phyloP scores from a whole-genome alignment of 2,888 invertebrate genomes.

The Drosophila atroscutellata region DNA sequence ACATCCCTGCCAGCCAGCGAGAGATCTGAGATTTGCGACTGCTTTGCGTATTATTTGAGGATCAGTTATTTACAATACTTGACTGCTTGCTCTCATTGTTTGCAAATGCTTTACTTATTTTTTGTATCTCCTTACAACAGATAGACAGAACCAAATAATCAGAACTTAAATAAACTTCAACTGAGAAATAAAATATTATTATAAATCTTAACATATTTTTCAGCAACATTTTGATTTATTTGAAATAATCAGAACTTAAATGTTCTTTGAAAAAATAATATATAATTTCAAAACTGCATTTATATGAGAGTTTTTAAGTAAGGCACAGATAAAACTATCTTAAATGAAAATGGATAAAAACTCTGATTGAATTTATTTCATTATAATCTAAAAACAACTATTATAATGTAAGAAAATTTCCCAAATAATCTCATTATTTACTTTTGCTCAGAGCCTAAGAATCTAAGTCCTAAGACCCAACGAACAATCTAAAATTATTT shows the following conservation, averaged over 20 bases:
- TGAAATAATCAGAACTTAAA: background rate
- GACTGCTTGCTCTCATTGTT: background rate
- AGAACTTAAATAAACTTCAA: background rate
- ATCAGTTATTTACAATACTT: constrained; percentile 1
- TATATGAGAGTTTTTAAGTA: background rate
- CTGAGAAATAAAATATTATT: background rate
- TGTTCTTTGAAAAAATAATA: background rate
- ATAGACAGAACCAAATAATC: background rate
- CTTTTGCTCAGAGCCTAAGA: background rate
- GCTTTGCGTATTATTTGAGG: background rate
- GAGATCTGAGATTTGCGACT: constrained; percentile 10
- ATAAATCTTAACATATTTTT: background rate
- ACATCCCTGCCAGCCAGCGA: constrained; percentile 4
- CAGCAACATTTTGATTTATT: too few species aligned
- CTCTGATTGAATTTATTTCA: background rate
- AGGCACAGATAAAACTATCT: fast-evolving
- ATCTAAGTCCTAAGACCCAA: too few species aligned
- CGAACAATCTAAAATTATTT: background rate
- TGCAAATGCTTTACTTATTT: background rate
- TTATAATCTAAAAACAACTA: background rate
- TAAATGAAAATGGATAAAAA: background rate
- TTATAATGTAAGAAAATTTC: background rate
- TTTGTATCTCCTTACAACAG: background rate
- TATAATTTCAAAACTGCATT: background rate
- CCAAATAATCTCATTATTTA: background rate